Percentiles rank a stretch among this genome's conserved stretches.
Conservation (phyloP, 1,140 invertebrate species). For the Chironomus tepperi region DNA sequence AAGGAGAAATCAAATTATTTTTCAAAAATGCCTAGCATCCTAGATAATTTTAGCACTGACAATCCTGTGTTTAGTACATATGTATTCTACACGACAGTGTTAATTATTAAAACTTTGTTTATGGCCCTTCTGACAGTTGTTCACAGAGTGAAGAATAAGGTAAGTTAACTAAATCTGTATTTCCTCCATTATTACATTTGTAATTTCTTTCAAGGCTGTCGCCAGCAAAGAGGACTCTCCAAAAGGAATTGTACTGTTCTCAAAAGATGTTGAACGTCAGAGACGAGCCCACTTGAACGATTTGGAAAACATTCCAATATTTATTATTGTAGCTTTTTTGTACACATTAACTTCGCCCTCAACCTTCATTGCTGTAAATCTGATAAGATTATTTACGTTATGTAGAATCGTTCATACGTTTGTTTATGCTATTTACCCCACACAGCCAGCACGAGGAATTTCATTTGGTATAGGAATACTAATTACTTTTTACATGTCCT, state of each 20-base stretch:
- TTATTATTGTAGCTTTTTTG: conserved; percentile 51
- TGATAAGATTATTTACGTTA: conserved; percentile 51
- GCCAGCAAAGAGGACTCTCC: not conserved
- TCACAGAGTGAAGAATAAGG: conserved; percentile 19
- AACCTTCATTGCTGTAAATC: conserved; percentile 41
- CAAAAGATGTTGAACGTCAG: not conserved
- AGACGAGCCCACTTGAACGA: conserved; percentile 60
- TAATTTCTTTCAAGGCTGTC: not conserved
- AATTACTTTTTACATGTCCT: conserved; percentile 41
- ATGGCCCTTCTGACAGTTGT: conserved; percentile 17
- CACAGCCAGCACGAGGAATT: conserved; percentile 49
- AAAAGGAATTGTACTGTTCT: not conserved
- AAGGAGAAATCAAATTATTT: too few species aligned
- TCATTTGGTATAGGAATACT: conserved; percentile 39
- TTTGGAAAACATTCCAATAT: conserved; percentile 63
- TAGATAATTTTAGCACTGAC: not conserved
- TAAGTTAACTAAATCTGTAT: not conserved
- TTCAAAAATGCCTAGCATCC: not conserved
- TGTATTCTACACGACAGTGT: not conserved
- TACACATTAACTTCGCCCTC: conserved; percentile 54
- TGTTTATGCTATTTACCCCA: conserved; percentile 48
- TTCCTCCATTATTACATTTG: not conserved
- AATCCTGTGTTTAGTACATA: conserved; percentile 23
- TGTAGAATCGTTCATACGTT: conserved; percentile 54
- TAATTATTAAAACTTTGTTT: conserved; percentile 21